A percentile compares a stretch with the other conserved stretches of the same genome.
These are phyloP conservation scores for Cariama cristata DNA, from an alignment of 2,113 vertebrate species.

Conservation along the genomic window DNA sequence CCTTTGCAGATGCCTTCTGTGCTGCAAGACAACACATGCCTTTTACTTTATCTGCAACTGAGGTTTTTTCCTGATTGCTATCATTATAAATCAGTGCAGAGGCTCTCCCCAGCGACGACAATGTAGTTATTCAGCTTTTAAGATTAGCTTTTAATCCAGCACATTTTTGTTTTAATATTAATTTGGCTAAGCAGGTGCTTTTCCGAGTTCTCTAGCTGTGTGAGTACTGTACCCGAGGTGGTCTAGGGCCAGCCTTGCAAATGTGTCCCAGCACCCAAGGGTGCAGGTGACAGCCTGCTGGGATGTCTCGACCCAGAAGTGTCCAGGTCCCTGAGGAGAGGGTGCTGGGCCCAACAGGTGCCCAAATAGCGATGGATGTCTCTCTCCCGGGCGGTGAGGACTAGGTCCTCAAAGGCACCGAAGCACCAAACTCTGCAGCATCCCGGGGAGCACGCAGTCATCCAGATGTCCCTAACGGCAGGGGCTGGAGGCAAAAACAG, in stretches of 20 bases:
- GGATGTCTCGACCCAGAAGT: fast-evolving
- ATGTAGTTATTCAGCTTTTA: neutral
- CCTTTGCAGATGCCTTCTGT: neutral
- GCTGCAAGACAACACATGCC: neutral
- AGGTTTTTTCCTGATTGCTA: neutral
- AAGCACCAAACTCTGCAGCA: too few species aligned
- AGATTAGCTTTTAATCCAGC: neutral
- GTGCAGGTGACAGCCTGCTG: neutral
- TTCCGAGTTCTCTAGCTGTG: neutral
- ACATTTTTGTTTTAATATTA: neutral
- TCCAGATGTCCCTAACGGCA: fast-evolving
- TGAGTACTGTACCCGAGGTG: fast-evolving
- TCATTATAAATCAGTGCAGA: neutral
- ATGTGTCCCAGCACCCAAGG: neutral
- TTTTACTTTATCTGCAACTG: neutral
- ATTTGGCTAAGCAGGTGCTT: neutral
- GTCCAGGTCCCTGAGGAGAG: neutral
- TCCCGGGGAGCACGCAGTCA: fast-evolving
- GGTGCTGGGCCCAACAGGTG: fast-evolving
- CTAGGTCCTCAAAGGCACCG: neutral
- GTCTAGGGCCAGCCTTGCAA: too few species aligned
- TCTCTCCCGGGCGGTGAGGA: neutral
- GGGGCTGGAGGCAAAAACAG: fast-evolving
- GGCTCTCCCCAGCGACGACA: too few species aligned
- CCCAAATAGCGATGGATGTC: fast-evolving